Conservation (phyloP, 2,888 invertebrate species). For the Caenorhabditis becei region DNA sequence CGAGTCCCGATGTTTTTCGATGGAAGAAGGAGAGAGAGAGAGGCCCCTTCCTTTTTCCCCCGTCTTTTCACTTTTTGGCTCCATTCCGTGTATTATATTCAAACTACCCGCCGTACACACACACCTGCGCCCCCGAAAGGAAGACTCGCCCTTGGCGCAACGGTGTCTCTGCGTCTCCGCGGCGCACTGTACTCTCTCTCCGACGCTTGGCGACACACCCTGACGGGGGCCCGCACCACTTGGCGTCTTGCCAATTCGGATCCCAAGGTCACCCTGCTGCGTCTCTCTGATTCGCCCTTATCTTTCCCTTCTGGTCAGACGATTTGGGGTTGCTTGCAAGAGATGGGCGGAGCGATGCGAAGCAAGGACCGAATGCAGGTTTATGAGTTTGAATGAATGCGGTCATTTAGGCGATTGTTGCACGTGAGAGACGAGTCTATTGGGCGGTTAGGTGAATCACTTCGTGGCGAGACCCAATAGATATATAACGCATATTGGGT, state of each 20-base stretch:
- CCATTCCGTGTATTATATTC: neutral
- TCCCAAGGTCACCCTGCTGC: conserved; percentile 27
- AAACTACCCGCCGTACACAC: neutral
- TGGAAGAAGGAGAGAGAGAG: neutral
- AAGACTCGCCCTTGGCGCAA: conserved; percentile 32
- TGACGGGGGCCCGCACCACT: conserved; percentile 8
- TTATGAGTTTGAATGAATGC: conserved; percentile 4
- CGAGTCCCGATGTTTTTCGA: conserved; percentile 23
- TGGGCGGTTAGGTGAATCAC: neutral
- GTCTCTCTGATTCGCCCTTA: neutral
- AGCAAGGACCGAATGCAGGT: neutral
- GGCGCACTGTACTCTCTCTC: conserved; percentile 2
- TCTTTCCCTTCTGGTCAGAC: neutral
- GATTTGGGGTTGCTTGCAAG: conserved; percentile 16
- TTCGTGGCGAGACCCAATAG: too few relatives aligned
- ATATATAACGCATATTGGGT: too few relatives aligned
- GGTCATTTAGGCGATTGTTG: too few relatives aligned
- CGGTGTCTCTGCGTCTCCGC: conserved; percentile 22
- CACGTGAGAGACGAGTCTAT: conserved; percentile 6
- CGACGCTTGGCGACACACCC: neutral
- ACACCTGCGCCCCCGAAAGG: conserved; percentile 9
- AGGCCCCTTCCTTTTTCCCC: neutral
- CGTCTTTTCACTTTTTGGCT: conserved; percentile 5
- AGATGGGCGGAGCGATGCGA: neutral
- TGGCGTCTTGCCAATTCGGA: conserved; percentile 17